phyloP scores from a whole-genome alignment of 2,888 invertebrate species.

The Lasioglossum figueresi region DNA sequence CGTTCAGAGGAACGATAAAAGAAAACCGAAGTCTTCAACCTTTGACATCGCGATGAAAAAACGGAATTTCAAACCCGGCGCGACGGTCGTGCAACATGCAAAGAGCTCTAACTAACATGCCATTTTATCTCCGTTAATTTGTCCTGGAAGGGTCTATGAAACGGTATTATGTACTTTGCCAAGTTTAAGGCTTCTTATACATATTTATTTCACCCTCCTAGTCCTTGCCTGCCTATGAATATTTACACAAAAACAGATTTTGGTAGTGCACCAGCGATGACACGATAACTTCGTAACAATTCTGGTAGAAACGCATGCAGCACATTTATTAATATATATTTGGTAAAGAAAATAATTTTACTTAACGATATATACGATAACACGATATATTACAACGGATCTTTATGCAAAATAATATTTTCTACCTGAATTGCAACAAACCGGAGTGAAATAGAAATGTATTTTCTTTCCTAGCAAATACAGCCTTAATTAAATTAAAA shows the following conservation, averaged over 20 bases:
- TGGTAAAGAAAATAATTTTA: no score
- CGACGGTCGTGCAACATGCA: neutral
- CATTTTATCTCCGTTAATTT: neutral
- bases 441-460: no score
- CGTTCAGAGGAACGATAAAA: slow-evolving; percentile 21
- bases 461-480: no score
- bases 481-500: no score
- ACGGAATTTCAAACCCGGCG: neutral
- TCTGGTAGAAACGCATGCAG: no score
- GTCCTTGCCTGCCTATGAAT: neutral
- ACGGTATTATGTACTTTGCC: neutral
- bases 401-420: no score
- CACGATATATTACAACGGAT: no score
- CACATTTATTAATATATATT: no score
- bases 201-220: neutral
- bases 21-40: neutral
- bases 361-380: no score
- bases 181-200: neutral
- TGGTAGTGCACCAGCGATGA: neutral
- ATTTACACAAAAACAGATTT: neutral
- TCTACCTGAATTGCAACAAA: no score
- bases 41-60: slow-evolving; percentile 21
- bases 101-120: neutral
- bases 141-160: neutral
- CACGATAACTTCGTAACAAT: neutral